Conservation (phyloP, 2,797 vertebrate genomes). For the Parauchenoglanis punctatus region DNA sequence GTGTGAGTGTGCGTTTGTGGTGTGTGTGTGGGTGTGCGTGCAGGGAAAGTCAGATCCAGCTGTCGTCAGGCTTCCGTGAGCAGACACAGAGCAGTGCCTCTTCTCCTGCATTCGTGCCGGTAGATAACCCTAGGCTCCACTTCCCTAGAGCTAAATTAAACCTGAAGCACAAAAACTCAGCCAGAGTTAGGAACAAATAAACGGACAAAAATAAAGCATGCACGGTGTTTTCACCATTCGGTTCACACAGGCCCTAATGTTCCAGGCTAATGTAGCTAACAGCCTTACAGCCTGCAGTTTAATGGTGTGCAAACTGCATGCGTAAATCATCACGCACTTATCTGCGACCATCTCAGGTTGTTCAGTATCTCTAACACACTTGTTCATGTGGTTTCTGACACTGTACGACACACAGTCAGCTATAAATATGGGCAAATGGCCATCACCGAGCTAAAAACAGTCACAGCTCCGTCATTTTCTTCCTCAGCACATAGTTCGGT, state of each 20-base stretch:
- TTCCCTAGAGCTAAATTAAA: constrained; percentile 25
- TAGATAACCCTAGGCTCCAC: constrained; percentile 3
- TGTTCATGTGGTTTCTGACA: neutral
- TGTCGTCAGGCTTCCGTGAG: constrained; percentile 52
- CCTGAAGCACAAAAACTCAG: neutral
- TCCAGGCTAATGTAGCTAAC: neutral
- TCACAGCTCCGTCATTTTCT: neutral
- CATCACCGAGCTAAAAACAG: neutral
- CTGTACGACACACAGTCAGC: neutral
- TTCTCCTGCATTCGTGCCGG: constrained; percentile 7
- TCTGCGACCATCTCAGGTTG: neutral
- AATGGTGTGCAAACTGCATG: neutral
- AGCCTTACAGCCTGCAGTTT: neutral
- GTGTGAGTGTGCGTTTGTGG: neutral
- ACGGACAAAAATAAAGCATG: neutral
- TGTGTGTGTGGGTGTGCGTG: constrained; percentile 4
- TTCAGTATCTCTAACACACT: neutral
- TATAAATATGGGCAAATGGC: constrained; percentile 4
- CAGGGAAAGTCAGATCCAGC: constrained; percentile 56
- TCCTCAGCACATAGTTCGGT: neutral
- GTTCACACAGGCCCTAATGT: too few species aligned
- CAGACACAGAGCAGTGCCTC: constrained; percentile 32
- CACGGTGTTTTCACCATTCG: too few species aligned
- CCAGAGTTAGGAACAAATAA: neutral
- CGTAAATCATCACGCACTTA: constrained; percentile 2